Conservation (phyloP, 2,888 invertebrate species). For the Macrophya alboannulata region DNA sequence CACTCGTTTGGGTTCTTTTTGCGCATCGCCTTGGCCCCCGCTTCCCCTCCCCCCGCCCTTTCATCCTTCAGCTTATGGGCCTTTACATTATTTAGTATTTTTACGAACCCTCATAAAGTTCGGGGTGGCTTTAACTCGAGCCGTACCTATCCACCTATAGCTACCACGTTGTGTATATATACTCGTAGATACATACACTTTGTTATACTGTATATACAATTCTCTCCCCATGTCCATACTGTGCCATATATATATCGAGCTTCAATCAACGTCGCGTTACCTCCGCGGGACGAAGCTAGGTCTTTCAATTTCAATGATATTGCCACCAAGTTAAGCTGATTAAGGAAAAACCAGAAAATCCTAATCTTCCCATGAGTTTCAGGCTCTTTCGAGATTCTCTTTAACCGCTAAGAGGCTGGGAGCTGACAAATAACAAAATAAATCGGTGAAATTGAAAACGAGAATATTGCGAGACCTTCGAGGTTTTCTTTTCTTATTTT, state of each 20-base stretch:
- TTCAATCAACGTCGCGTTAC: neutral
- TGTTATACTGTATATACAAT: constrained; percentile 10
- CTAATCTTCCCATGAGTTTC: constrained; percentile 11
- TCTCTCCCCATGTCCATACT: neutral
- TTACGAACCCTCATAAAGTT: constrained; percentile 51
- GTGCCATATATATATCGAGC: neutral
- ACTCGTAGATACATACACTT: neutral
- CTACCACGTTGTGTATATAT: neutral
- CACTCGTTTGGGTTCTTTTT: constrained; percentile 45
- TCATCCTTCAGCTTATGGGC: constrained; percentile 44
- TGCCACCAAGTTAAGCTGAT: constrained; percentile 36
- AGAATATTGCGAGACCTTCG: neutral
- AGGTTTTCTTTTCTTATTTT: neutral
- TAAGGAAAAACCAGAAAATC: constrained; percentile 31
- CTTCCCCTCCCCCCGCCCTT: neutral
- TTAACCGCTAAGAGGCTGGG: neutral
- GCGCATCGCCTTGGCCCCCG: neutral
- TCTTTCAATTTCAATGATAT: constrained; percentile 21
- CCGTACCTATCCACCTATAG: constrained; percentile 6
- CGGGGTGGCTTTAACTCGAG: constrained; percentile 16
- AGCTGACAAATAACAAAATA: neutral
- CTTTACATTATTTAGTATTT: constrained; percentile 54
- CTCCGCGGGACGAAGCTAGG: neutral
- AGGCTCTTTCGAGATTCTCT: neutral
- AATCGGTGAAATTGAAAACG: neutral